Percentiles rank a stretch among this genome's conserved stretches.
Evolutionary conservation across 2,113 vertebrate genomes (phyloP).

Genomic region (Seriola quinqueradiata): DNA sequence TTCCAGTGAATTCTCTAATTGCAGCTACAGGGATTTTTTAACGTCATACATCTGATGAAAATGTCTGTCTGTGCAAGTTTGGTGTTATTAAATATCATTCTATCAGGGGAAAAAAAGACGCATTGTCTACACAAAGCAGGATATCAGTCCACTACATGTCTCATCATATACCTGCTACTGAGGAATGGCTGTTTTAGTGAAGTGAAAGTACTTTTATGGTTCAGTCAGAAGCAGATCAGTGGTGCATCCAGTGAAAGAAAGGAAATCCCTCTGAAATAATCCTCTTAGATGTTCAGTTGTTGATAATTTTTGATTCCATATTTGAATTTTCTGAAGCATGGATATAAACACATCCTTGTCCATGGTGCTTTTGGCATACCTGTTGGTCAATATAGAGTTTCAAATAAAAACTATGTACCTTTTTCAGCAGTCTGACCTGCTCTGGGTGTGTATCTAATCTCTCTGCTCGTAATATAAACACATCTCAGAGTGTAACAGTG

Average conservation of each 20-base stretch:
- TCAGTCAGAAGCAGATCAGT: conserved; percentile 19
- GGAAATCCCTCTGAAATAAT: conserved; percentile 13
- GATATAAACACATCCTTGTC: neutral
- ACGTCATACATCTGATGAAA: conserved; percentile 2
- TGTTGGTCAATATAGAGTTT: neutral
- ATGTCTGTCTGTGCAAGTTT: neutral
- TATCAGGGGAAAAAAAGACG: neutral
- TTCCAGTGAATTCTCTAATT: conserved; percentile 43
- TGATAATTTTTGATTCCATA: neutral
- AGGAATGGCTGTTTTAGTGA: neutral
- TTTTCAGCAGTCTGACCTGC: neutral
- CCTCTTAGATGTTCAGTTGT: neutral
- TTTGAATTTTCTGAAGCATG: neutral
- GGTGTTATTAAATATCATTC: neutral
- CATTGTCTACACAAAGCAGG: neutral
- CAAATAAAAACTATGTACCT: neutral
- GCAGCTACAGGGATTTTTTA: neutral
- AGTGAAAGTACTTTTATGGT: neutral
- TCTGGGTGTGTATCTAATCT: neutral
- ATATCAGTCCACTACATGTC: neutral
- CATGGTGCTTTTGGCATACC: neutral
- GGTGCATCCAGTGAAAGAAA: neutral
- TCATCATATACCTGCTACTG: neutral
- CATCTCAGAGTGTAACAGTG: neutral
- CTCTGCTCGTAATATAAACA: neutral